These are phyloP conservation scores for Linnaemya vulpina DNA, from an alignment of 2,888 invertebrate species.

Conservation along the genomic window DNA sequence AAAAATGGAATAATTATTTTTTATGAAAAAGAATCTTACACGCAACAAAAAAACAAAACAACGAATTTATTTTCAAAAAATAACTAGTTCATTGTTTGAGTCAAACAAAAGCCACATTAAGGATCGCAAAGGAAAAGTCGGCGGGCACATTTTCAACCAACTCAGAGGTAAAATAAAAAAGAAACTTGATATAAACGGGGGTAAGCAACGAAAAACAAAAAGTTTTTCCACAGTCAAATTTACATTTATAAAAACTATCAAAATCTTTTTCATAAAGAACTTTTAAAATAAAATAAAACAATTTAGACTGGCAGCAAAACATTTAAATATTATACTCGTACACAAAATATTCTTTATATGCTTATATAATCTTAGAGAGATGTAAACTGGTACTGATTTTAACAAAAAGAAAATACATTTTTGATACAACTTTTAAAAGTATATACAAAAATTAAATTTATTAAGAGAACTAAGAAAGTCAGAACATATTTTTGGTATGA, in stretches of 20 bases:
- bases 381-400: slow-evolving; percentile 63
- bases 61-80: slow-evolving; percentile 75
- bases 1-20: slow-evolving; percentile 46
- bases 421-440: slow-evolving; percentile 48
- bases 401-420: slow-evolving; percentile 33
- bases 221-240: slow-evolving; percentile 64
- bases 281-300: slow-evolving; percentile 31
- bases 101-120: slow-evolving; percentile 62
- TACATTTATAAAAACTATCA: slow-evolving; percentile 48
- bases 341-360: slow-evolving; percentile 56
- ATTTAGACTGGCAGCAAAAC: slow-evolving; percentile 72
- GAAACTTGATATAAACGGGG: slow-evolving; percentile 14
- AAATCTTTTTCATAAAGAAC: slow-evolving; percentile 10
- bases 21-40: slow-evolving; percentile 37
- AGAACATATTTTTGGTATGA: slow-evolving; percentile 64
- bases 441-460: slow-evolving; percentile 41
- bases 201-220: slow-evolving; percentile 31
- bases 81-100: slow-evolving; percentile 72
- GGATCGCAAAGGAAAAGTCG: slow-evolving; percentile 39
- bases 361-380: slow-evolving; percentile 32
- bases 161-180: slow-evolving; percentile 57
- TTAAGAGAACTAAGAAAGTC: slow-evolving; percentile 43
- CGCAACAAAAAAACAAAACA: slow-evolving; percentile 69
- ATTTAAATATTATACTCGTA: slow-evolving; percentile 38
- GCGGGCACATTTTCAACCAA: slow-evolving; percentile 54